Percentiles rank a stretch among this genome's conserved stretches.
phyloP scores from a whole-genome alignment of 2,113 vertebrate species.

The Pygoscelis antarcticus region DNA sequence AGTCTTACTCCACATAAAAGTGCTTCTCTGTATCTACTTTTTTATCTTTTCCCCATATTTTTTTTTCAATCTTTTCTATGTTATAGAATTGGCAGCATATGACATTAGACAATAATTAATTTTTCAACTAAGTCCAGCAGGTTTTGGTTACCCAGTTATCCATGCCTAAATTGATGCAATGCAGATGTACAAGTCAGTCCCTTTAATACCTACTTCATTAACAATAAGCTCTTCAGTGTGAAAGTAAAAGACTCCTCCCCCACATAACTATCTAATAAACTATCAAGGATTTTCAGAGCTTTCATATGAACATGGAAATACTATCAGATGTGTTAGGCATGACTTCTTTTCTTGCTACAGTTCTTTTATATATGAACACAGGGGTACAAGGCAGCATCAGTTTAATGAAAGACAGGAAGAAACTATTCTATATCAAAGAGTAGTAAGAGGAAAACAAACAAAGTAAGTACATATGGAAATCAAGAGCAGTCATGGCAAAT shows the following conservation, averaged over 20 bases:
- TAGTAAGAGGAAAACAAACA: constrained; percentile 44
- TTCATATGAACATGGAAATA: background rate
- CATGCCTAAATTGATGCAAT: background rate
- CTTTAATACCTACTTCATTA: constrained; percentile 36
- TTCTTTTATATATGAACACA: background rate
- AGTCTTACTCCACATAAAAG: background rate
- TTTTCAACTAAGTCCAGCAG: constrained; percentile 15
- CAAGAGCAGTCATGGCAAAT: constrained; percentile 1
- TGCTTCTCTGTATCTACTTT: background rate
- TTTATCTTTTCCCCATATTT: background rate
- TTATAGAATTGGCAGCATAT: background rate
- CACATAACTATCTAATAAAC: constrained; percentile 31
- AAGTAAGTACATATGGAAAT: constrained; percentile 37
- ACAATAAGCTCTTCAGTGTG: constrained; percentile 21
- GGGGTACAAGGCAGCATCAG: background rate
- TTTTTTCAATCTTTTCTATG: background rate
- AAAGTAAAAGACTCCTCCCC: background rate
- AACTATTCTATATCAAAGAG: constrained; percentile 60
- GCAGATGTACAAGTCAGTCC: background rate
- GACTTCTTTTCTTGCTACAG: constrained; percentile 34
- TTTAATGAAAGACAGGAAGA: constrained; percentile 62
- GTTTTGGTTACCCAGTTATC: constrained; percentile 26
- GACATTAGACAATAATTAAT: constrained; percentile 7
- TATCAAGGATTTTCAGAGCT: constrained; percentile 13
- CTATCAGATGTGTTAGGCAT: constrained; percentile 52